Percentiles rank a stretch among this genome's conserved stretches.
Conservation (phyloP, 2,113 vertebrate genomes). For the Callionymus lyra region DNA sequence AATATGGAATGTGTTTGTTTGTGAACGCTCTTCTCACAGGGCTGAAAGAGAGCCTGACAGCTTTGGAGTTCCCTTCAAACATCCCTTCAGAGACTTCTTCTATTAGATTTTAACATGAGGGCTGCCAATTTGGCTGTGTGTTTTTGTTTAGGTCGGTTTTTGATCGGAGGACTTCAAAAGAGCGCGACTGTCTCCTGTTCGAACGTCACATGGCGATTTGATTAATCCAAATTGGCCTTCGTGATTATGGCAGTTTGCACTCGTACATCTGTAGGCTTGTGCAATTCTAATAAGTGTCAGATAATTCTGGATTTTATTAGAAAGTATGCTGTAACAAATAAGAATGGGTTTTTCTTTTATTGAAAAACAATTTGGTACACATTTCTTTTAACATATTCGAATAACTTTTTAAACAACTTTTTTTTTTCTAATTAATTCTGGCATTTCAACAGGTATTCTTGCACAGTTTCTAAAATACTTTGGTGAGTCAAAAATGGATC, state of each 20-base stretch:
- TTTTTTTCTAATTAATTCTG: too few species aligned
- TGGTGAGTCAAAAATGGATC: too few species aligned
- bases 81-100: conserved; percentile 39
- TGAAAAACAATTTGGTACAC: too few species aligned
- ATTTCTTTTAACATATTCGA: too few species aligned
- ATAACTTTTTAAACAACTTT: too few species aligned
- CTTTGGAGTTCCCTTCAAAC: conserved; percentile 21
- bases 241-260: conserved; percentile 11
- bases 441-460: too few species aligned
- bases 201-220: conserved; percentile 35
- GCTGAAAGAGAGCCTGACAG: background rate
- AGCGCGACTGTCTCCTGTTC: conserved; percentile 34
- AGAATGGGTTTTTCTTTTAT: too few species aligned
- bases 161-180: conserved; percentile 48
- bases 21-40: conserved; percentile 36
- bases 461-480: too few species aligned
- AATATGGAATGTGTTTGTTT: conserved; percentile 65
- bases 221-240: conserved; percentile 34
- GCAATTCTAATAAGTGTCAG: too few species aligned
- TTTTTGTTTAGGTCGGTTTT: conserved; percentile 57
- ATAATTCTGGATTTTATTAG: too few species aligned
- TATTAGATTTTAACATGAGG: conserved; percentile 50
- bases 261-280: too few species aligned
- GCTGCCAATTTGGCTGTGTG: conserved; percentile 51
- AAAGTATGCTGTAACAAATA: too few species aligned